These are phyloP conservation scores for Pocillopora verrucosa DNA, from an alignment of 64 coral and sea anemone genomes.

Conservation along the genomic window DNA sequence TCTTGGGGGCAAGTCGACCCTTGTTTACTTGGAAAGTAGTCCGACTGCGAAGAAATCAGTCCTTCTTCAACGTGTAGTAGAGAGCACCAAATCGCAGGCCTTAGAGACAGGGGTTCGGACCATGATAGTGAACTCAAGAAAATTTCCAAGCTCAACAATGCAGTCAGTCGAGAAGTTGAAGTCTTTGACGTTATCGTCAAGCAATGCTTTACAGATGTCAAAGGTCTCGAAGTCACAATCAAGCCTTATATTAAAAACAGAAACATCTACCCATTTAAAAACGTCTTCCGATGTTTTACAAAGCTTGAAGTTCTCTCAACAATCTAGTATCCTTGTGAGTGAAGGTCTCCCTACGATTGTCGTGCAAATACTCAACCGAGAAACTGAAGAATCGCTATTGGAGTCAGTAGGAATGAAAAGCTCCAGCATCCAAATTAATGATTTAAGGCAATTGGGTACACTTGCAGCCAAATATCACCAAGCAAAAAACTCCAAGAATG, in stretches of 20 bases:
- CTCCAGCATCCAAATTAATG: too few relatives aligned
- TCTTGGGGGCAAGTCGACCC: conserved; percentile 50
- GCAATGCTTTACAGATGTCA: not conserved
- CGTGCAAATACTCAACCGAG: too few relatives aligned
- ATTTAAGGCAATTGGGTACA: too few relatives aligned
- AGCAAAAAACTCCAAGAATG: too few relatives aligned
- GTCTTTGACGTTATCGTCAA: not conserved
- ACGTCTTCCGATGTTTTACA: not conserved
- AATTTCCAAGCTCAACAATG: not conserved
- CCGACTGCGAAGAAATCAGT: not conserved
- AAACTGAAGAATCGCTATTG: too few relatives aligned
- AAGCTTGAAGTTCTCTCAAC: not conserved
- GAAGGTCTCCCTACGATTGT: not conserved
- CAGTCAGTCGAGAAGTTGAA: not conserved
- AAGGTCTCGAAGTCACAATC: not conserved
- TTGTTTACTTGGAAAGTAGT: not conserved
- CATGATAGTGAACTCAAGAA: not conserved
- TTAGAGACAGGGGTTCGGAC: not conserved
- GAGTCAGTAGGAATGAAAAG: too few relatives aligned
- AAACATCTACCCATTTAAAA: not conserved
- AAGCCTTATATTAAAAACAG: not conserved
- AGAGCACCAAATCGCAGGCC: not conserved
- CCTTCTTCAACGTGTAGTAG: not conserved
- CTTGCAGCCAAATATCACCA: not conserved
- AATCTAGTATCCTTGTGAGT: not conserved